Percentiles rank a stretch among this genome's conserved stretches.
phyloP scores from a whole-genome alignment of 2,888 invertebrate genomes.

The Scaptomyza polygonia region DNA sequence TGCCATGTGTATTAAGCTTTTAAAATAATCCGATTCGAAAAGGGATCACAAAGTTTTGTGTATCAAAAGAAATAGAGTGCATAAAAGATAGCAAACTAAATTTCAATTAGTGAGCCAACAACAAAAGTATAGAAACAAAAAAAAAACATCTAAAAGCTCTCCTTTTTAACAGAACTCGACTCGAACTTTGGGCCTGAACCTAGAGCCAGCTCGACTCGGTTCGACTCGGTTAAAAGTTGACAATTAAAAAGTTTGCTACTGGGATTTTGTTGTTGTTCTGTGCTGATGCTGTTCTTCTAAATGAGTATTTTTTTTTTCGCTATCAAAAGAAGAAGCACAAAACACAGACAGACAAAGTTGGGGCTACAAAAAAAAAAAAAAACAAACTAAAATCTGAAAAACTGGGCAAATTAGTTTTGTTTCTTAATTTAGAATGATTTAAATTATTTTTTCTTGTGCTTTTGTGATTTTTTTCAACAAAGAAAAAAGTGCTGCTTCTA shows the following conservation, averaged over 20 bases:
- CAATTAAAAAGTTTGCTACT: constrained; percentile 74
- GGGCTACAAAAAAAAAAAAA: neutral
- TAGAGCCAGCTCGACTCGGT: constrained; percentile 25
- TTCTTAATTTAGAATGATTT: constrained; percentile 60
- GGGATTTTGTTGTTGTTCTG: constrained; percentile 47
- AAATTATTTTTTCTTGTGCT: constrained; percentile 44
- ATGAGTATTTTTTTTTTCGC: constrained; percentile 49
- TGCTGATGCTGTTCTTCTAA: constrained; percentile 37
- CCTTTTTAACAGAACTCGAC: constrained; percentile 17
- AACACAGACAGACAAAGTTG: constrained; percentile 57
- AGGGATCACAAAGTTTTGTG: constrained; percentile 9
- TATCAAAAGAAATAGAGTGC: constrained; percentile 10
- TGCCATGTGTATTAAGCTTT: constrained; percentile 11
- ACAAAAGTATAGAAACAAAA: constrained; percentile 15
- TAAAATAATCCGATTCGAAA: constrained; percentile 29
- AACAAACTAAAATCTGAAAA: too few species aligned
- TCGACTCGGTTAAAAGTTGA: constrained; percentile 71
- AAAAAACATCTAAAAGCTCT: constrained; percentile 22
- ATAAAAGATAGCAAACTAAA: constrained; percentile 40
- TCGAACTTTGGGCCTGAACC: constrained; percentile 33
- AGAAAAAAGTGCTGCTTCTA: neutral
- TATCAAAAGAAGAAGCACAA: constrained; percentile 44
- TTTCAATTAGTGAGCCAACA: constrained; percentile 62
- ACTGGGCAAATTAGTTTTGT: constrained; percentile 75
- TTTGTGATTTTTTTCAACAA: constrained; percentile 17